These are phyloP conservation scores for Scolopax rusticola DNA, from an alignment of 2,797 vertebrate genomes.

Conservation along the genomic window DNA sequence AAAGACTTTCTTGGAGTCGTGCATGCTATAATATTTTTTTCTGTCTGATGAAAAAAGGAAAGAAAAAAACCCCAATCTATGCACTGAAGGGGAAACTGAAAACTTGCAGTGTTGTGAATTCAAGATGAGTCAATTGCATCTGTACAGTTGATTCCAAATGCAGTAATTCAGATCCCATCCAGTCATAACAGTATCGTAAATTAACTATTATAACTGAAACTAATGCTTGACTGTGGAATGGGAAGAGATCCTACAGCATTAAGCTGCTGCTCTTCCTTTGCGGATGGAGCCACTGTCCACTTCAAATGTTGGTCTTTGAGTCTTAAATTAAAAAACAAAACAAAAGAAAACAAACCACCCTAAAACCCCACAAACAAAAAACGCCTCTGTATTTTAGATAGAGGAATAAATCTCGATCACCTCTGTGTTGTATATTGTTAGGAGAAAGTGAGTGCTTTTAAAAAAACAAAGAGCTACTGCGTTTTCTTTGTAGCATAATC, in stretches of 20 bases:
- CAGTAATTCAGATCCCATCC: background rate
- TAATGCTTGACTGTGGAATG: background rate
- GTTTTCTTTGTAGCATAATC: background rate
- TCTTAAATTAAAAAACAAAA: background rate
- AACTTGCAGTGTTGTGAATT: background rate
- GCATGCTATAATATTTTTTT: fast-evolving
- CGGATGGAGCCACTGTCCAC: background rate
- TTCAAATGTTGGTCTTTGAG: background rate
- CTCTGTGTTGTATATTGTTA: background rate
- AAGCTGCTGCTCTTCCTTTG: background rate
- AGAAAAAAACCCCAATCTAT: background rate
- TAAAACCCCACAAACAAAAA: background rate
- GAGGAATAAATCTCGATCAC: background rate
- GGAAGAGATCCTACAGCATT: background rate
- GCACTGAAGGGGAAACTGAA: background rate
- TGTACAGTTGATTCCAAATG: background rate
- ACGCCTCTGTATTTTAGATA: background rate
- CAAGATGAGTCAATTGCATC: background rate
- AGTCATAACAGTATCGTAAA: background rate
- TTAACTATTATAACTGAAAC: background rate
- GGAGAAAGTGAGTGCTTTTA: background rate
- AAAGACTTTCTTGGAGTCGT: fast-evolving
- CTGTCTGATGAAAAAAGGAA: background rate
- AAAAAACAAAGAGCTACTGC: background rate
- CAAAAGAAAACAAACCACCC: background rate